Conservation (phyloP, 2,888 invertebrate genomes). For the Trichopoda pennipes region DNA sequence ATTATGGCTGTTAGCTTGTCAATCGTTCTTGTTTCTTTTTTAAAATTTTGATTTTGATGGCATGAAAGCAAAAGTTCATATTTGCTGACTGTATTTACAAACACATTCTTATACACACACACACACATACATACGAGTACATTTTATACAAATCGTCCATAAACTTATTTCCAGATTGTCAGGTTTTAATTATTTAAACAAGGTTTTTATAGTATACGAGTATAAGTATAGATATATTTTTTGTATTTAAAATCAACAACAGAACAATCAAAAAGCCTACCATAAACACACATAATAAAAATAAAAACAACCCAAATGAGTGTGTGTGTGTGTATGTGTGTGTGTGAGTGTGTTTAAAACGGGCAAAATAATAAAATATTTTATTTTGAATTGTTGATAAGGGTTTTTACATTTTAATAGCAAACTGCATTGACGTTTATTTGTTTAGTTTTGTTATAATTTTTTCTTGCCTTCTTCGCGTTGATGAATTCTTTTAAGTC, state of each 20-base stretch:
- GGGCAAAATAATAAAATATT: slow-evolving; percentile 31
- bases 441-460: slow-evolving; percentile 4
- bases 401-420: slow-evolving; percentile 12
- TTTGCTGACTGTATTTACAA: slow-evolving; percentile 20
- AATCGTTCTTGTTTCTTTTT: neutral
- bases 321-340: too few species aligned
- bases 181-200: slow-evolving; percentile 64
- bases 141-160: slow-evolving; percentile 4
- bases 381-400: slow-evolving; percentile 43
- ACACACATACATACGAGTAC: neutral
- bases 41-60: slow-evolving; percentile 9
- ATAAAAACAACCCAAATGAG: neutral
- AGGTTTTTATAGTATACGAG: slow-evolving; percentile 48
- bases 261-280: slow-evolving; percentile 35
- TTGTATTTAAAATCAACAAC: slow-evolving; percentile 14
- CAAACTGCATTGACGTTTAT: slow-evolving; percentile 50
- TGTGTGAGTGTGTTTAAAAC: neutral
- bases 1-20: slow-evolving; percentile 25
- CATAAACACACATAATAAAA: neutral
- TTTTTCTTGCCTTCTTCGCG: neutral
- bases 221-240: too few species aligned
- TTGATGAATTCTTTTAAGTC: slow-evolving; percentile 37
- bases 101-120: neutral
- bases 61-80: slow-evolving; percentile 33
- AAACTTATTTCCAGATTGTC: slow-evolving; percentile 60